phyloP scores from a whole-genome alignment of 2,113 vertebrate genomes.

The Lophius piscatorius region DNA sequence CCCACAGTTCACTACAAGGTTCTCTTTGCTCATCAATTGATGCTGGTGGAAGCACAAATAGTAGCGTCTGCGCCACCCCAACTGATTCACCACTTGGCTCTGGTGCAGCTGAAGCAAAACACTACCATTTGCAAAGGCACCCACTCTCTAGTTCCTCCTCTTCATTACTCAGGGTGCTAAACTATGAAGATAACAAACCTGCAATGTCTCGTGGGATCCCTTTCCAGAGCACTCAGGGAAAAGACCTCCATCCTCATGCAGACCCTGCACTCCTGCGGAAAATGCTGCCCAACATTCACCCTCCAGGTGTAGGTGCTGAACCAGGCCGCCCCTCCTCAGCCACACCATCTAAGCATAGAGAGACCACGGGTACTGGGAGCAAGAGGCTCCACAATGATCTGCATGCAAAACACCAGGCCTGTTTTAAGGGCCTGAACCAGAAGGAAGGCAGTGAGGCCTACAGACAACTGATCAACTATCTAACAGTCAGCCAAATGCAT shows the following conservation, averaged over 20 bases:
- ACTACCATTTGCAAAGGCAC: conserved; percentile 80
- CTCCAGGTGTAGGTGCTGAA: conserved; percentile 82
- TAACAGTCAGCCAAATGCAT: conserved; percentile 81
- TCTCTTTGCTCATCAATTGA: conserved; percentile 93
- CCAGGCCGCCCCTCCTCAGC: conserved; percentile 85
- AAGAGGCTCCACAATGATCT: conserved; percentile 75
- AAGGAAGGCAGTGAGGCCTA: conserved; percentile 79
- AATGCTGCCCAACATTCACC: conserved; percentile 87
- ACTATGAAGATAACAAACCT: conserved; percentile 83
- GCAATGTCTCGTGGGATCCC: conserved; percentile 75
- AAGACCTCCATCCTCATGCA: conserved; percentile 88
- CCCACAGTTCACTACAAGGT: conserved; percentile 90
- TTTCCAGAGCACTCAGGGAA: conserved; percentile 81
- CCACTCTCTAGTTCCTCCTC: conserved; percentile 84
- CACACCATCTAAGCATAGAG: conserved; percentile 89
- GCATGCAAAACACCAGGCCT: conserved; percentile 72
- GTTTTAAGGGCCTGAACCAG: conserved; percentile 68
- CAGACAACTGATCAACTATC: conserved; percentile 78
- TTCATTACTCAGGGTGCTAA: conserved; percentile 80
- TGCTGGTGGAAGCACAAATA: conserved; percentile 90
- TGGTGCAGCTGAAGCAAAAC: conserved; percentile 46
- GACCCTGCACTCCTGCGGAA: conserved; percentile 89
- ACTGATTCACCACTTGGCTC: conserved; percentile 88
- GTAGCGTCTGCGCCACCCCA: conserved; percentile 86
- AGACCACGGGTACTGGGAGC: conserved; percentile 88